Evolutionary conservation across 2,113 vertebrate species (phyloP).

Genomic region (Edolisoma coerulescens): DNA sequence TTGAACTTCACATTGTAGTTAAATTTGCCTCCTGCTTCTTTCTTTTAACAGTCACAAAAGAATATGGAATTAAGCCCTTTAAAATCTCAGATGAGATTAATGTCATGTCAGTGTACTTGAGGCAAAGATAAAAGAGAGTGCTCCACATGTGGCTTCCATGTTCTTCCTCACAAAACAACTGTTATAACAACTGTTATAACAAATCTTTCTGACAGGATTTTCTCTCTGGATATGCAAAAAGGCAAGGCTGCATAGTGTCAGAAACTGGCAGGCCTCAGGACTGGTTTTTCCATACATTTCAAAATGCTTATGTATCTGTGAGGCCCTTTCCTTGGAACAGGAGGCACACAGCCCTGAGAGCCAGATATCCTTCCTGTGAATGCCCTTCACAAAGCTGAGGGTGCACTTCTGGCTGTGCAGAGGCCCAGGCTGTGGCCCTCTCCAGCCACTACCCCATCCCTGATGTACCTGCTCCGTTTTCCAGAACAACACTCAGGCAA

Average conservation of each 20-base stretch:
- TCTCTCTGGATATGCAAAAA: not conserved
- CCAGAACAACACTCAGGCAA: not conserved
- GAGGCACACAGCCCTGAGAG: not conserved
- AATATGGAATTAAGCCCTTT: constrained; percentile 65
- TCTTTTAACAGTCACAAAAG: constrained; percentile 49
- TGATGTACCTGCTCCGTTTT: not conserved
- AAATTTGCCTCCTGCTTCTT: constrained; percentile 60
- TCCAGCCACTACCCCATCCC: not conserved
- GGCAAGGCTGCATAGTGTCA: not conserved
- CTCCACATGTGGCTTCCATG: not conserved
- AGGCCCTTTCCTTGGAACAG: not conserved
- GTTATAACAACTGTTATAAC: not conserved
- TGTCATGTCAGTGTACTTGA: not conserved
- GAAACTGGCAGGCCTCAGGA: not conserved
- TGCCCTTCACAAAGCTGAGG: not conserved
- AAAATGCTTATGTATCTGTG: not conserved
- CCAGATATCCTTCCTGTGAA: not conserved
- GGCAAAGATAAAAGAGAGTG: not conserved
- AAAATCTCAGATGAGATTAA: constrained; percentile 37
- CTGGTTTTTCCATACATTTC: not conserved
- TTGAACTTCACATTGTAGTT: constrained; percentile 61
- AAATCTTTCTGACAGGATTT: not conserved
- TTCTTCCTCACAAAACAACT: not conserved
- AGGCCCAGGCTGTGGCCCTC: not conserved
- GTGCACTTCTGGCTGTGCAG: fast-evolving